Evolutionary conservation across 1,140 invertebrate genomes (phyloP).

Genomic region (fruit fly (Drosophila melanogaster)): Release_6_plus_ISO1_MT NT_033779.5:6977001-6977500

Average conservation of each 20-base stretch:
- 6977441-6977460: conserved; percentile 96
- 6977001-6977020: conserved; percentile 95
- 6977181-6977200: conserved; percentile 96
- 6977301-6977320: conserved; percentile 97
- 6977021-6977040: conserved; percentile 97
- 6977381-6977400: conserved; percentile 95
- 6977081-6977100: conserved; percentile 94
- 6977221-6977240: conserved; percentile 98
- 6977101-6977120: conserved; percentile 95
- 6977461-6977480: conserved; percentile 93
- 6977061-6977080: conserved; percentile 95
- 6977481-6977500: conserved; percentile 94
- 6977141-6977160: conserved; percentile 90
- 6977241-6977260: conserved; percentile 90
- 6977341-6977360: conserved; percentile 97
- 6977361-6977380: conserved; percentile 98
- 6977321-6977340: conserved; percentile 98
- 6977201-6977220: conserved; percentile 94
- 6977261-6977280: conserved; percentile 95
- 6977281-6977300: conserved; percentile 94
- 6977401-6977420: conserved; percentile 97
- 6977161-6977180: conserved; percentile 94
- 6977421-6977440: conserved; percentile 97
- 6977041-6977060: conserved; percentile 97
- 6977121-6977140: conserved; percentile 94